Evolutionary conservation across 2,797 vertebrate species (phyloP).

Genomic region (Mus minutoides): DNA sequence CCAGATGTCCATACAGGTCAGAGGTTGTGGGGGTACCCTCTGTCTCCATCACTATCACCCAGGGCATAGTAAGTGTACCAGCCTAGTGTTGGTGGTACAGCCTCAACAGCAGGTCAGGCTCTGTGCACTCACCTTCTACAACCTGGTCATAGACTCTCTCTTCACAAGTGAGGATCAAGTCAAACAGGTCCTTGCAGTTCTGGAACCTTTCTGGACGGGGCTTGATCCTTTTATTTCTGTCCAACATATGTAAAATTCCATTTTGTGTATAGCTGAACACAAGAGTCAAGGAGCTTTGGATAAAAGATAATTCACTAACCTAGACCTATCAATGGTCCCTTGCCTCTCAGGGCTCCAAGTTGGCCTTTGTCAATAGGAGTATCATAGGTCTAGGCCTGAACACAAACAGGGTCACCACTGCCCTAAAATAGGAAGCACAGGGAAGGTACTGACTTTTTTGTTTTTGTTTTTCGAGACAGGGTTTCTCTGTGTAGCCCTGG

Average conservation of each 20-base stretch:
- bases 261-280: slow-evolving; percentile 98
- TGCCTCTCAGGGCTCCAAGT: not conserved
- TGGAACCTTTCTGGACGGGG: slow-evolving; percentile 97
- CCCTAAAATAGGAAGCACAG: no score
- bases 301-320: not conserved
- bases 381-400: not conserved
- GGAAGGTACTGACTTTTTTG: not conserved
- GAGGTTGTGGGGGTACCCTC: no score
- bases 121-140: slow-evolving; percentile 94
- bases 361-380: not conserved
- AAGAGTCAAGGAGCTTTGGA: slow-evolving; percentile 85
- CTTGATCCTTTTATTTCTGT: slow-evolving; percentile 99
- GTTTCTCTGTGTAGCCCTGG: no score
- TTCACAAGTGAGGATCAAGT: slow-evolving; percentile 98
- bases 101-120: not conserved
- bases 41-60: not conserved
- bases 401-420: not conserved
- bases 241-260: slow-evolving; percentile 98
- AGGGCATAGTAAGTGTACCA: not conserved
- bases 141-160: slow-evolving; percentile 99
- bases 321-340: not conserved
- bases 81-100: not conserved
- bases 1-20: not conserved
- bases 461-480: no score
- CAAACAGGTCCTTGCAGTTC: slow-evolving; percentile 97